These are phyloP conservation scores for Entelurus aequoreus DNA, from an alignment of 2,113 vertebrate species.

Conservation along the genomic window DNA sequence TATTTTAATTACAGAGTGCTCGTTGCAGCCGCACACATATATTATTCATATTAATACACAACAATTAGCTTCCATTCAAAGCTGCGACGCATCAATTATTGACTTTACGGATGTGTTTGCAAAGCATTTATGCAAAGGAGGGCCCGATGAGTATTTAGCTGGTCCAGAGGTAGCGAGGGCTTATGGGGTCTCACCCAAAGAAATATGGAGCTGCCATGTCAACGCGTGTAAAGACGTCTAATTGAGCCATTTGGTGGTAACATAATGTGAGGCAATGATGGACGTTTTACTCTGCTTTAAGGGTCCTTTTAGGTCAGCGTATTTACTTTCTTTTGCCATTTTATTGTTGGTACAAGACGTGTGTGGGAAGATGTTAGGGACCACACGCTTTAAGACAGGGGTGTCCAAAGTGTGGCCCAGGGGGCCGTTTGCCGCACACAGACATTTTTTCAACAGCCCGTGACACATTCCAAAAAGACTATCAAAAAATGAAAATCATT, in stretches of 20 bases:
- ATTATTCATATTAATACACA: neutral
- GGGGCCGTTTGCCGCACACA: too few relatives aligned
- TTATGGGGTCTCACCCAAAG: too few relatives aligned
- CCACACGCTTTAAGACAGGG: too few relatives aligned
- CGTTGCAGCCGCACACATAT: neutral
- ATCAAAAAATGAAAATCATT: too few relatives aligned
- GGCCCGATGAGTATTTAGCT: conserved; percentile 22
- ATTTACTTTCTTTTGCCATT: neutral
- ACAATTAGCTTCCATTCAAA: conserved; percentile 5
- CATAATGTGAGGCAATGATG: too few relatives aligned
- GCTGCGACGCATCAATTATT: conserved; percentile 20
- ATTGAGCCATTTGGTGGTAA: conserved; percentile 5
- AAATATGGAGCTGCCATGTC: neutral
- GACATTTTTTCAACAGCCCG: too few relatives aligned
- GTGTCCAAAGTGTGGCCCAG: too few relatives aligned
- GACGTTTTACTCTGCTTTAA: neutral
- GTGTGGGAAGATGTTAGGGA: too few relatives aligned
- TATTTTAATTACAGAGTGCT: too few relatives aligned
- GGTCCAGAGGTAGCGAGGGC: conserved; percentile 28
- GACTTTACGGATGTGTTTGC: conserved; percentile 12
- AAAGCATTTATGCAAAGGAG: conserved; percentile 42
- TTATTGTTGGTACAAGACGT: neutral
- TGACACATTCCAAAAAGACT: too few relatives aligned
- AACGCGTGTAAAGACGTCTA: conserved; percentile 8
- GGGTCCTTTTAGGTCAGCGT: neutral